Percentiles rank a stretch among this genome's conserved stretches.
Evolutionary conservation across 2,888 invertebrate species (phyloP).

Genomic region (Galerucella calmariensis): DNA sequence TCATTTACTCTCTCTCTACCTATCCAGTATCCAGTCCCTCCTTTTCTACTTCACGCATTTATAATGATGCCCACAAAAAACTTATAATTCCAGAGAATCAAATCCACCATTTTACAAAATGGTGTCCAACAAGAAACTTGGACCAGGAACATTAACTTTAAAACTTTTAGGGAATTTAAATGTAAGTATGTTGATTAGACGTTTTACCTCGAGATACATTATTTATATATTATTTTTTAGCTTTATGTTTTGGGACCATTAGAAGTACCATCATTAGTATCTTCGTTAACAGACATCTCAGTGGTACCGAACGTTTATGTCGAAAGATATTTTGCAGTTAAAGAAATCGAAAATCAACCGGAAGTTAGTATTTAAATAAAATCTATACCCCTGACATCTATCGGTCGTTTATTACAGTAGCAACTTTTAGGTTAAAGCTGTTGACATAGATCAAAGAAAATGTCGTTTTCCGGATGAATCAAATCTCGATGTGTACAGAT

Average conservation of each 20-base stretch:
- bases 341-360: slow-evolving; percentile 77
- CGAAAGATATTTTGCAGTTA: slow-evolving; percentile 59
- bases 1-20: no score
- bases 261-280: slow-evolving; percentile 77
- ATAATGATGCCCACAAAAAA: not conserved
- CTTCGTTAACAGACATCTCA: slow-evolving; percentile 71
- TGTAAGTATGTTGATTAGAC: slow-evolving; percentile 55
- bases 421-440: slow-evolving; percentile 65
- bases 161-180: slow-evolving; percentile 67
- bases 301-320: slow-evolving; percentile 70
- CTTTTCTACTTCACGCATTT: no score
- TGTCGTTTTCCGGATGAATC: slow-evolving; percentile 79
- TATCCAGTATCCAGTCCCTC: no score
- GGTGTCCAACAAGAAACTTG: slow-evolving; percentile 73
- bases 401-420: not conserved
- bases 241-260: slow-evolving; percentile 73
- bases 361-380: slow-evolving; percentile 59
- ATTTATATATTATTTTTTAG: slow-evolving; percentile 59
- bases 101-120: slow-evolving; percentile 63
- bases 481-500: slow-evolving; percentile 70
- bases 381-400: not conserved
- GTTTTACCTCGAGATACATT: not conserved
- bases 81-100: slow-evolving; percentile 36
- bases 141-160: slow-evolving; percentile 72
- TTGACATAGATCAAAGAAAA: slow-evolving; percentile 73